Percentiles rank a stretch among this genome's conserved stretches.
These are phyloP conservation scores for Goniozus legneri DNA, from an alignment of 1,140 invertebrate genomes.

Conservation along the genomic window DNA sequence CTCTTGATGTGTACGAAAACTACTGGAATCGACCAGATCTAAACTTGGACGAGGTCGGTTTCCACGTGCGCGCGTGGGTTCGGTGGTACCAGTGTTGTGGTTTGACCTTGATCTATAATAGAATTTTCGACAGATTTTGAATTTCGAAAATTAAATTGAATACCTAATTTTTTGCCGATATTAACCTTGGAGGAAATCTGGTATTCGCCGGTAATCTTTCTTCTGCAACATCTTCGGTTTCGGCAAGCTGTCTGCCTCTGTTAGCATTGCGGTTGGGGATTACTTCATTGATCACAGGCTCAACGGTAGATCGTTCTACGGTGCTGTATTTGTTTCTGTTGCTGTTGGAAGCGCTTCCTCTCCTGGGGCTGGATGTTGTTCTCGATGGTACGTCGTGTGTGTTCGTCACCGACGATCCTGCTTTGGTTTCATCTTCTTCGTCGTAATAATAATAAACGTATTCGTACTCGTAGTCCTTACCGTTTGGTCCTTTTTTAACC, in stretches of 20 bases:
- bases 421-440: slow-evolving; percentile 67
- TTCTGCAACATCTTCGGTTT: slow-evolving; percentile 50
- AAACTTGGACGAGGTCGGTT: slow-evolving; percentile 65
- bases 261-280: slow-evolving; percentile 58
- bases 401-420: slow-evolving; percentile 45
- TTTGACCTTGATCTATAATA: slow-evolving; percentile 47
- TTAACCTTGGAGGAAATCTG: slow-evolving; percentile 73
- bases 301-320: slow-evolving; percentile 61
- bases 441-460: slow-evolving; percentile 90
- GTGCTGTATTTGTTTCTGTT: slow-evolving; percentile 64
- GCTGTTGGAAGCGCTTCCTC: slow-evolving; percentile 24
- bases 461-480: slow-evolving; percentile 87
- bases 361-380: slow-evolving; percentile 38
- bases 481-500: slow-evolving; percentile 85
- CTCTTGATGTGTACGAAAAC: slow-evolving; percentile 71
- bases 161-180: too few species aligned
- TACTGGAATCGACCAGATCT: slow-evolving; percentile 74
- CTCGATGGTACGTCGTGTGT: slow-evolving; percentile 60
- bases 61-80: slow-evolving; percentile 52
- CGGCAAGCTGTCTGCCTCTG: slow-evolving; percentile 59
- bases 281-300: slow-evolving; percentile 65
- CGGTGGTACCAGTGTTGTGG: slow-evolving; percentile 47
- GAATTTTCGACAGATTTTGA: too few species aligned
- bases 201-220: slow-evolving; percentile 74
- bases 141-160: too few species aligned